phyloP scores from a whole-genome alignment of 1,140 invertebrate species.

The Scylla paramamosain region DNA sequence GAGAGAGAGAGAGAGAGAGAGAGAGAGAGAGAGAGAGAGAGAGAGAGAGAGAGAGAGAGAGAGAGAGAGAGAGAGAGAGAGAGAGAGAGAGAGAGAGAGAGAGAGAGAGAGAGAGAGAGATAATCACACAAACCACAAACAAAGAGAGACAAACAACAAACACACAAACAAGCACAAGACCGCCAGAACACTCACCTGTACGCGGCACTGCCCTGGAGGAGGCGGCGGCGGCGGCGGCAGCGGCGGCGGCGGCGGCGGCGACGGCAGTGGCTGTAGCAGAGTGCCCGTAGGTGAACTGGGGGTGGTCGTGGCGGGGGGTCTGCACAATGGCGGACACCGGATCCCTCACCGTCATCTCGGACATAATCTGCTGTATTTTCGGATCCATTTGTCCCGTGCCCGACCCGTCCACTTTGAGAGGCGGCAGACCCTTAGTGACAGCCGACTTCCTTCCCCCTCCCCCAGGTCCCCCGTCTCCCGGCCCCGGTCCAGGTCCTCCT shows the following conservation, averaged over 20 bases:
- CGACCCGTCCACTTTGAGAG: slow-evolving; percentile 27
- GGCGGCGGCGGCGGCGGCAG: background rate
- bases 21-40: no score
- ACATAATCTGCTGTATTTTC: slow-evolving; percentile 59
- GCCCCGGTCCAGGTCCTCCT: slow-evolving; percentile 60
- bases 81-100: slow-evolving; percentile 43
- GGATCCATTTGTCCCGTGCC: background rate
- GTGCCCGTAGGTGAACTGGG: background rate
- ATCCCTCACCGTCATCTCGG: slow-evolving; percentile 46
- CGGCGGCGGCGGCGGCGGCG: background rate
- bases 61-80: slow-evolving; percentile 30
- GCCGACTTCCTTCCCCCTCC: background rate
- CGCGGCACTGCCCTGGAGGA: background rate
- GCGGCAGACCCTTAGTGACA: slow-evolving; percentile 31
- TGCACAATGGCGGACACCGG: slow-evolving; percentile 60
- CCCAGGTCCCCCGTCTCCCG: slow-evolving; percentile 56
- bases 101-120: background rate
- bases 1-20: no score
- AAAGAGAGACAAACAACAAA: no score
- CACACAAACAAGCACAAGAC: no score
- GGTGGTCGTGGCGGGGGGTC: slow-evolving; percentile 53
- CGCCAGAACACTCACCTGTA: background rate
- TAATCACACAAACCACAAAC: background rate
- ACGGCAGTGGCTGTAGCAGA: background rate
- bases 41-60: background rate